Evolutionary conservation across 2,113 vertebrate genomes (phyloP).

Genomic region (Arothron firmamentum): DNA sequence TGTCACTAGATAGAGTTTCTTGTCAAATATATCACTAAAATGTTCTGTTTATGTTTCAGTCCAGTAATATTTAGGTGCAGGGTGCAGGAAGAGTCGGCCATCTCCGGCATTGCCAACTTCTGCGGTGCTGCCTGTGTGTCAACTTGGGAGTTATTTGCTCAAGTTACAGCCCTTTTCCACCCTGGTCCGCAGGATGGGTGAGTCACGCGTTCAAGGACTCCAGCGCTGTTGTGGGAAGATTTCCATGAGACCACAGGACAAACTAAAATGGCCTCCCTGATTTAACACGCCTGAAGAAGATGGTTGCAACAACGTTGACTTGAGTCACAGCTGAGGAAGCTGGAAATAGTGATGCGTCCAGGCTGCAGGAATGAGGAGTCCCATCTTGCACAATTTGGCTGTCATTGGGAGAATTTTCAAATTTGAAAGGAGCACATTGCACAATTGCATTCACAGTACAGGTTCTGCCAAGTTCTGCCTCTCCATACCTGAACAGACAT

Average conservation of each 20-base stretch:
- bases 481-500: neutral
- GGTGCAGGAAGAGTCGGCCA: conserved; percentile 45
- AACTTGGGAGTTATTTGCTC: conserved; percentile 61
- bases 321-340: conserved; percentile 42
- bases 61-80: neutral
- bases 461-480: conserved; percentile 6
- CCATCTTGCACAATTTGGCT: conserved; percentile 26
- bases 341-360: conserved; percentile 59
- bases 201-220: conserved; percentile 71
- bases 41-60: neutral
- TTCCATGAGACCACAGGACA: conserved; percentile 67
- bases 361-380: conserved; percentile 17
- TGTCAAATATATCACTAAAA: neutral
- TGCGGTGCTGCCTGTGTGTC: conserved; percentile 21
- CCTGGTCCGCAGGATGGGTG: conserved; percentile 69
- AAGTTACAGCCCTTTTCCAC: conserved; percentile 63
- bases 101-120: conserved; percentile 35
- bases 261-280: conserved; percentile 71
- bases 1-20: neutral
- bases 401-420: neutral
- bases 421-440: neutral
- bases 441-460: neutral
- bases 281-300: conserved; percentile 39
- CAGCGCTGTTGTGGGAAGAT: conserved; percentile 65
- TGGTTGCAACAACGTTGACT: conserved; percentile 35